Percentiles rank a stretch among this genome's conserved stretches.
Conservation (phyloP, 2,888 invertebrate genomes). For the Conomelus anceps region DNA sequence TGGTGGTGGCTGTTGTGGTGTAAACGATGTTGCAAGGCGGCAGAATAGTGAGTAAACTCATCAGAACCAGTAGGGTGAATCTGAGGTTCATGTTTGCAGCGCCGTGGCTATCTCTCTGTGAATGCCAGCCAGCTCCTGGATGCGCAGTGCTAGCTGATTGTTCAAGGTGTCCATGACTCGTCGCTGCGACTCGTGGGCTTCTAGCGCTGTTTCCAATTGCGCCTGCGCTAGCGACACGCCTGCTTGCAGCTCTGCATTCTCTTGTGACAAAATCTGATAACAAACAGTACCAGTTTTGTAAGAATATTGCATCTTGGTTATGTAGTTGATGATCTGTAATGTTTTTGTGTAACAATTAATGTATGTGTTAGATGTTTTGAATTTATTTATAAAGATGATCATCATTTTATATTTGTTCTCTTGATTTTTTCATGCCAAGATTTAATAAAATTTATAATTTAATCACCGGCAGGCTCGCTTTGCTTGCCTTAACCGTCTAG, state of each 20-base stretch:
- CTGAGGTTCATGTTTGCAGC: slow-evolving; percentile 33
- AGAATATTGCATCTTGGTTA: no score
- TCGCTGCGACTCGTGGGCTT: slow-evolving; percentile 74
- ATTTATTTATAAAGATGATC: no score
- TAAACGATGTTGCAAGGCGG: neutral
- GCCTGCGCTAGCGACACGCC: slow-evolving; percentile 70
- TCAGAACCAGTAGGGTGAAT: slow-evolving; percentile 26
- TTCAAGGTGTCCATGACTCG: slow-evolving; percentile 74
- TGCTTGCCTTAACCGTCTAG: no score
- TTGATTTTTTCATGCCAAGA: no score
- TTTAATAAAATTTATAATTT: no score
- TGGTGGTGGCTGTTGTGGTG: neutral
- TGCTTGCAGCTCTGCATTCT: slow-evolving; percentile 56
- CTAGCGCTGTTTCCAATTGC: slow-evolving; percentile 69
- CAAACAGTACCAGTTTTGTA: no score
- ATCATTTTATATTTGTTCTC: no score
- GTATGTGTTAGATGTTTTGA: no score
- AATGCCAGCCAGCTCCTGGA: slow-evolving; percentile 72
- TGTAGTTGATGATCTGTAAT: no score
- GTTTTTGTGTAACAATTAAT: no score
- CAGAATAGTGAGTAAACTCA: neutral
- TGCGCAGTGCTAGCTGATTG: slow-evolving; percentile 71
- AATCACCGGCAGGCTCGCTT: no score
- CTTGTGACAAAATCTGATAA: slow-evolving; percentile 54
- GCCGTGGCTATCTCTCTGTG: slow-evolving; percentile 56